Base-by-base conservation (phyloP, 2,888 invertebrate species). In the Standfussiana lucernea region DNA sequence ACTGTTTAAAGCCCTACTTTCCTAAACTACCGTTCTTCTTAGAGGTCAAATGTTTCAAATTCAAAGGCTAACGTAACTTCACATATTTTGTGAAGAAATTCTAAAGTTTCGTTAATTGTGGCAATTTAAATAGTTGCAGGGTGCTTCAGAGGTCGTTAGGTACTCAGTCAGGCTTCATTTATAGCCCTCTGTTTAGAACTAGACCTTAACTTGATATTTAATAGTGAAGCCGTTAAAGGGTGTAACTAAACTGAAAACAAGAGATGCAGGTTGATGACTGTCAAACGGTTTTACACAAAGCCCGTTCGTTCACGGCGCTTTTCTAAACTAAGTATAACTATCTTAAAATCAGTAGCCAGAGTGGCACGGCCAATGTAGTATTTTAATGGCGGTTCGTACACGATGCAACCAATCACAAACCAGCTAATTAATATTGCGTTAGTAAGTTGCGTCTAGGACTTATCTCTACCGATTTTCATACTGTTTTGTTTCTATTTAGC, bases 111-210 rank as follows among this genome's bases (percentile, higher is more conserved):
- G 50, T 83, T 76, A 67, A 72, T 81, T 72, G 69, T 70, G 37
- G 61, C 82, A 66, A 72, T 85, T 83, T 76, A 72, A 75, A 85
- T 81, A 40, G 76, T 76, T 76, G 37, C 66, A 40, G 50, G 37
- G 11, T 73, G 45, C 64, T 77, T 64, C 32, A 37, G 37, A 28
- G 61, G 61, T 84, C 75, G 72, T 75, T 80, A 61, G 83, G 64
- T 37, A 35, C 50, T 79, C 59, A 61, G 70, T 28, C 59, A 67
- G 56, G 47, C 68, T 50, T 47, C 59, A 45, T 50, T 70, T 74
- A 56, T 50, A 32, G 66, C 28, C 47, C 28, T 18, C 21, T 45
- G 37, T 62, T 56, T 28, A 35, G 10, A 56, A 35, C 10, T 56
- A 70, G n/a, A 65, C 68, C 18, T 35, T 42, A 24, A 65, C 47